These are phyloP conservation scores for Macrobrachium nipponense DNA, from an alignment of 1,140 invertebrate genomes.

Conservation along the genomic window DNA sequence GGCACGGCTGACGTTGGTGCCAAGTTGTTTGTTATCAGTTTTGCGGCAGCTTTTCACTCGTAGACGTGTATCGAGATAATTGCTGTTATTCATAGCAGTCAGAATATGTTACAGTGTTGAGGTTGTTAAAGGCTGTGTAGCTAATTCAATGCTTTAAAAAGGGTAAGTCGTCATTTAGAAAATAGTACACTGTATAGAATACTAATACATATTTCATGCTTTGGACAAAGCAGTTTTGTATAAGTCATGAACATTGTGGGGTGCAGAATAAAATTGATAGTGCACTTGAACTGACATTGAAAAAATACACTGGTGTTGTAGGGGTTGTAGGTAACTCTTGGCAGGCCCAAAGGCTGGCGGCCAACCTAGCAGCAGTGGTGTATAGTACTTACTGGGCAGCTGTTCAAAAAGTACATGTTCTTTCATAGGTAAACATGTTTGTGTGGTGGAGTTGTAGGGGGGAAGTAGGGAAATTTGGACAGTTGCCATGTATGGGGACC, in stretches of 20 bases:
- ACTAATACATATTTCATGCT: too few species aligned
- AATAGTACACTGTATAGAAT: too few species aligned
- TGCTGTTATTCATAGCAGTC: not conserved
- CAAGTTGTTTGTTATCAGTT: slow-evolving; percentile 58
- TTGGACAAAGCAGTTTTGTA: too few species aligned
- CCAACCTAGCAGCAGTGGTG: not conserved
- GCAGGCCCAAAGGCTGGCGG: too few species aligned
- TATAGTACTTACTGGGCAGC: slow-evolving; percentile 35
- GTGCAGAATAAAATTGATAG: not conserved
- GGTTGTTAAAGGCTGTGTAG: too few species aligned
- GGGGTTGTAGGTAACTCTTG: too few species aligned
- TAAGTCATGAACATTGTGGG: too few species aligned
- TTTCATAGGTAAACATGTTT: too few species aligned
- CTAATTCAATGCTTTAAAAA: too few species aligned
- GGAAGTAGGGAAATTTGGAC: not conserved
- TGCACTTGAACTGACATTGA: not conserved
- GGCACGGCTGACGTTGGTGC: slow-evolving; percentile 44
- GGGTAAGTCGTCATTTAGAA: too few species aligned
- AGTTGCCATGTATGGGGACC: slow-evolving; percentile 38
- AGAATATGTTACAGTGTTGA: too few species aligned
- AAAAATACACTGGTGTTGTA: not conserved
- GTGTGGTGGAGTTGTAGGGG: too few species aligned
- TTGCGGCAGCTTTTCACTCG: slow-evolving; percentile 34
- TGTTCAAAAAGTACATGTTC: slow-evolving; percentile 20
- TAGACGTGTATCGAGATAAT: slow-evolving; percentile 28